Base-by-base conservation (phyloP, 2,888 invertebrate genomes). In the Capitulum mitella region DNA sequence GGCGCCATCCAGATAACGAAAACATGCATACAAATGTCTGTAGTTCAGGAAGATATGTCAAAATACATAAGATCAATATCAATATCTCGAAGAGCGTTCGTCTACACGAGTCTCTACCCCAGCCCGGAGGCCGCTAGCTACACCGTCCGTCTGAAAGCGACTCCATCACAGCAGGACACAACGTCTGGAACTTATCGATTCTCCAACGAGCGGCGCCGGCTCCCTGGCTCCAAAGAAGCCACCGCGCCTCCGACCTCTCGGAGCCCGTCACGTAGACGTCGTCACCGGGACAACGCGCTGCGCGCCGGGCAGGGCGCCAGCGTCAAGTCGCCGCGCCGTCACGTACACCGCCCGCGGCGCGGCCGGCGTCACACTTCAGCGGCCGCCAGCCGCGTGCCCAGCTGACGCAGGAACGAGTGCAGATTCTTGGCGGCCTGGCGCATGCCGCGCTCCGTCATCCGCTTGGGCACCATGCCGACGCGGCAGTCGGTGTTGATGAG, bases 401-500 rank as follows among this genome's bases (percentile, higher is more conserved):
- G 76, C 29, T 29, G 14, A 14, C 34, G 46, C n/a, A 76, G 46
- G 76, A 16, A 43, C 29, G 19, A 3, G 46, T 76, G 46, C 22
- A 76, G 76, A 19, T 29, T 32, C 8, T 16, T 12, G 16, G 76
- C 76, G 19, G 76, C 46, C 46, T 76, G 76, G 43, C 43, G 46
- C 26, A 46, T 76, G 46, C 76, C 76, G 29, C 76, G 76, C 1
- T 76, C 76, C 16, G 34, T 29, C 46, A 76, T 22, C 2, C 76
- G 43, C 0, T n/a, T n/a, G 3, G 76, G 76, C 43, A 46, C 76
- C 76, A 76, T 43, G 32, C 76, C 76, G 10, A 48, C 46, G 14
- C 76, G 76, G 10, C 76, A 76, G 76, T 76, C 76, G 16, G 22
- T 32, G 76, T 76, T 48, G 29, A 76, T 46, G 29, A 76, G 76